Conservation (phyloP, 2,113 vertebrate species). For the Bos taurus region DNA sequence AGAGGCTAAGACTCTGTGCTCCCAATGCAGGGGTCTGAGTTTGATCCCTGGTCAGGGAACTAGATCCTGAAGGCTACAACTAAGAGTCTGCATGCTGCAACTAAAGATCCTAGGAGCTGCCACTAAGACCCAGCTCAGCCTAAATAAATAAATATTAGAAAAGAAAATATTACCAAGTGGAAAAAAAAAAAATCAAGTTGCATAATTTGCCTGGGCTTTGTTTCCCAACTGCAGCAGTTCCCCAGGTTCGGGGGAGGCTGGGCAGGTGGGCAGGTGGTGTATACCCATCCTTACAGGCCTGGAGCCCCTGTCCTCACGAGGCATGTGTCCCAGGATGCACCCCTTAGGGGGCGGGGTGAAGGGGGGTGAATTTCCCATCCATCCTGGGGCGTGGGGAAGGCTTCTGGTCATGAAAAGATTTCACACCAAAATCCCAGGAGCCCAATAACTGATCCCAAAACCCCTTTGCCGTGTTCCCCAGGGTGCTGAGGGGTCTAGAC, state of each 20-base stretch:
- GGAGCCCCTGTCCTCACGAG: not conserved
- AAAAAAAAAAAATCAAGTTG: not conserved
- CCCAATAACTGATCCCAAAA: not conserved
- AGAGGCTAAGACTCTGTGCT: not conserved
- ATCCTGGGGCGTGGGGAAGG: not conserved
- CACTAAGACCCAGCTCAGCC: not conserved
- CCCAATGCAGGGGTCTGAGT: not conserved
- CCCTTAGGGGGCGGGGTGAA: not conserved
- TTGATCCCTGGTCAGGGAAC: not conserved
- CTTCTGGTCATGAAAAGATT: not conserved
- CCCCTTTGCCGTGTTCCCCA: accelerated
- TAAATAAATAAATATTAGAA: not conserved
- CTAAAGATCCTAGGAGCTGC: not conserved
- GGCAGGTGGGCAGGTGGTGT: accelerated
- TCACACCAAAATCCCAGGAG: not conserved
- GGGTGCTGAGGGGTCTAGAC: not conserved
- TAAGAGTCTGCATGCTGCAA: not conserved
- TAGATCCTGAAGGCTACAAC: not conserved
- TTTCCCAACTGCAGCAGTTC: not conserved
- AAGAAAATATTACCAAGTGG: not conserved
- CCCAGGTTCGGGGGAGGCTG: not conserved
- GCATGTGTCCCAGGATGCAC: accelerated
- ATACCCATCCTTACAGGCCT: not conserved
- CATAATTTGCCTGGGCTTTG: not conserved
- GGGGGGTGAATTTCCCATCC: not conserved